Conservation (phyloP, 2,797 vertebrate species). For the Coendou prehensilis region DNA sequence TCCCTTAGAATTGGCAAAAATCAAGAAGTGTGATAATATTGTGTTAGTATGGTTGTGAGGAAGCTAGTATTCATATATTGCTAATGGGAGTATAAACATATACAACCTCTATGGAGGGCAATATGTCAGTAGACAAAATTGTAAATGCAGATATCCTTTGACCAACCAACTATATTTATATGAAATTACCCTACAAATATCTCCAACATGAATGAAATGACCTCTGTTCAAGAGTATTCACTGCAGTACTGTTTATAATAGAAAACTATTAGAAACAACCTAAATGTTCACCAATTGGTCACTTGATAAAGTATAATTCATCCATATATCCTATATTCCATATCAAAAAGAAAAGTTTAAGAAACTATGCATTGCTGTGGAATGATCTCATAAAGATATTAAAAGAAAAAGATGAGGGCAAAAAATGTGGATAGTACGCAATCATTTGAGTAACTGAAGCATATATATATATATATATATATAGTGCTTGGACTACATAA, state of each 20-base stretch:
- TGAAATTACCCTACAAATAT: conserved; percentile 60
- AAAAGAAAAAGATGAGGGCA: conserved; percentile 35
- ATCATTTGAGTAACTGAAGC: not conserved
- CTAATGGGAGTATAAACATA: not conserved
- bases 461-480: no score
- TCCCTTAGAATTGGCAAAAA: conserved; percentile 24
- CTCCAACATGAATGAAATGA: conserved; percentile 40
- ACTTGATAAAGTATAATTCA: conserved; percentile 45
- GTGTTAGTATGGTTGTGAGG: not conserved
- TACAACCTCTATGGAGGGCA: conserved; percentile 6
- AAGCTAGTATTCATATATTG: not conserved
- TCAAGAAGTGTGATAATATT: not conserved
- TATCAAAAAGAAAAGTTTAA: conserved; percentile 34
- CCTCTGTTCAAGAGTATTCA: conserved; percentile 21
- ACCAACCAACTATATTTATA: conserved; percentile 21
- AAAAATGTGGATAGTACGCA: not conserved
- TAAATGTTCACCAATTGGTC: conserved; percentile 12
- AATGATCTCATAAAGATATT: conserved; percentile 10
- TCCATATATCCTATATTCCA: not conserved
- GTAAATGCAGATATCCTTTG: conserved; percentile 2
- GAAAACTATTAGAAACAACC: conserved; percentile 58
- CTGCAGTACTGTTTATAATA: conserved; percentile 14
- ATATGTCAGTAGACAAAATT: conserved; percentile 56
- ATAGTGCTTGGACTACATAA: conserved; percentile 16
- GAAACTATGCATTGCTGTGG: not conserved